These are phyloP conservation scores for Drosophila bocki DNA, from an alignment of 1,140 invertebrate genomes.

Conservation along the genomic window DNA sequence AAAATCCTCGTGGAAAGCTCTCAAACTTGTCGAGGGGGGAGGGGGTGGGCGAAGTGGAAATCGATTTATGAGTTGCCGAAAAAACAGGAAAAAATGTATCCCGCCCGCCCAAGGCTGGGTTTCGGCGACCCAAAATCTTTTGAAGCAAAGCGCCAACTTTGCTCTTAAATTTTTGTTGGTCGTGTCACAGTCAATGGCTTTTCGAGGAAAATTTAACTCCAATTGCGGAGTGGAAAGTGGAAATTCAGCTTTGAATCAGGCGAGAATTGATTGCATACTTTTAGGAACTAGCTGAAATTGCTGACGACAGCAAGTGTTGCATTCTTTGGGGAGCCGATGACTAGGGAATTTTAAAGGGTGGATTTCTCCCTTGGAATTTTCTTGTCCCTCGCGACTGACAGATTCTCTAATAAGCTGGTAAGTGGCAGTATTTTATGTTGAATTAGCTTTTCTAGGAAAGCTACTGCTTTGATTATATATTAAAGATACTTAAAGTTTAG, in stretches of 20 bases:
- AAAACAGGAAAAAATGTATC: not conserved
- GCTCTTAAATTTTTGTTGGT: constrained; percentile 42
- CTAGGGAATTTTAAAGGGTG: not conserved
- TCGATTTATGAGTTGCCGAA: constrained; percentile 51
- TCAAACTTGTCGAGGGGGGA: constrained; percentile 18
- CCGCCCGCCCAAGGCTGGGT: constrained; percentile 9
- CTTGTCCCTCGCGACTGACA: not conserved
- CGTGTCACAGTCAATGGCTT: constrained; percentile 21
- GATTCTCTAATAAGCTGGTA: not conserved
- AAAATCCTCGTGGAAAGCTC: constrained; percentile 35
- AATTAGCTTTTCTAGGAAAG: not conserved
- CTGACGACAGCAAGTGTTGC: constrained; percentile 28
- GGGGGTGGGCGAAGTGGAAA: constrained; percentile 31
- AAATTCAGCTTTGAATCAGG: constrained; percentile 12
- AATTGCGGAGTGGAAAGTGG: constrained; percentile 4
- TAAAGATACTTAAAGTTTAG: no score
- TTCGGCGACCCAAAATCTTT: constrained; percentile 42
- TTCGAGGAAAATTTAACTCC: constrained; percentile 20
- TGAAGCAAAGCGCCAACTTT: constrained; percentile 37
- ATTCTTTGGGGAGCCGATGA: constrained; percentile 27
- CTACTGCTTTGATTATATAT: not conserved
- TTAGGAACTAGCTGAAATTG: constrained; percentile 3
- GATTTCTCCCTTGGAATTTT: not conserved
- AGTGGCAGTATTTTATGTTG: not conserved
- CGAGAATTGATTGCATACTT: constrained; percentile 41